These are phyloP conservation scores for silkworm (Bombyx mori) DNA, from an alignment of 1,140 invertebrate species.

Conservation along the genomic window DNA sequence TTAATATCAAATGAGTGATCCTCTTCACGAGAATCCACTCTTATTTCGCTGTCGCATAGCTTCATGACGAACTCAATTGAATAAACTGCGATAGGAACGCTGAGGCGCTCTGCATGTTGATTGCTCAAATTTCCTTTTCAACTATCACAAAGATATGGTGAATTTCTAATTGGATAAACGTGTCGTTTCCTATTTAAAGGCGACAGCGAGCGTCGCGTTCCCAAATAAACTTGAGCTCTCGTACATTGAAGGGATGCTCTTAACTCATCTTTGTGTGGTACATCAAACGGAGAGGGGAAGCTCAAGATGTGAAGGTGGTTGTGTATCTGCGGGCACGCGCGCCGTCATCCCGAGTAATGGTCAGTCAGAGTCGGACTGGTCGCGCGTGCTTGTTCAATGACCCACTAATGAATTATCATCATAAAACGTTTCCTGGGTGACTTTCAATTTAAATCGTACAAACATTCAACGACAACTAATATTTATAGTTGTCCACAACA, in stretches of 20 bases:
- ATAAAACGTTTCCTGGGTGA: slow-evolving; percentile 36
- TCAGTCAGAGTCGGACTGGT: slow-evolving; percentile 34
- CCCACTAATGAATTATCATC: slow-evolving; percentile 50
- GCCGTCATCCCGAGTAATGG: slow-evolving; percentile 63
- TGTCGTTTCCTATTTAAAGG: slow-evolving; percentile 71
- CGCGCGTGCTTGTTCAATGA: slow-evolving; percentile 38
- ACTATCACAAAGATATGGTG: slow-evolving; percentile 71
- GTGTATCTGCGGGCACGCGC: slow-evolving; percentile 45
- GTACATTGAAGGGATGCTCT: slow-evolving; percentile 23
- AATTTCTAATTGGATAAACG: slow-evolving; percentile 72
- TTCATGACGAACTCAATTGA: slow-evolving; percentile 69
- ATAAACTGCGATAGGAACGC: slow-evolving; percentile 69
- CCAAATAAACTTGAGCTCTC: slow-evolving; percentile 46
- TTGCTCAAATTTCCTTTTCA: slow-evolving; percentile 70
- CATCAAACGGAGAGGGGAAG: slow-evolving; percentile 22
- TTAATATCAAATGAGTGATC: too few species aligned
- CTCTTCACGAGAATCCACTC: too few species aligned
- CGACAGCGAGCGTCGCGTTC: slow-evolving; percentile 49
- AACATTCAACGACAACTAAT: not conserved
- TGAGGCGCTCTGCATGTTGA: slow-evolving; percentile 65
- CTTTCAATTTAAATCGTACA: slow-evolving; percentile 11
- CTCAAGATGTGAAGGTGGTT: slow-evolving; percentile 21
- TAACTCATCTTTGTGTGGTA: slow-evolving; percentile 8
- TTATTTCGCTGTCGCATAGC: slow-evolving; percentile 40
- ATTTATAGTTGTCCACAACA: not conserved